These are phyloP conservation scores for Trichonephila clavipes DNA, from an alignment of 1,140 invertebrate species.

Conservation along the genomic window DNA sequence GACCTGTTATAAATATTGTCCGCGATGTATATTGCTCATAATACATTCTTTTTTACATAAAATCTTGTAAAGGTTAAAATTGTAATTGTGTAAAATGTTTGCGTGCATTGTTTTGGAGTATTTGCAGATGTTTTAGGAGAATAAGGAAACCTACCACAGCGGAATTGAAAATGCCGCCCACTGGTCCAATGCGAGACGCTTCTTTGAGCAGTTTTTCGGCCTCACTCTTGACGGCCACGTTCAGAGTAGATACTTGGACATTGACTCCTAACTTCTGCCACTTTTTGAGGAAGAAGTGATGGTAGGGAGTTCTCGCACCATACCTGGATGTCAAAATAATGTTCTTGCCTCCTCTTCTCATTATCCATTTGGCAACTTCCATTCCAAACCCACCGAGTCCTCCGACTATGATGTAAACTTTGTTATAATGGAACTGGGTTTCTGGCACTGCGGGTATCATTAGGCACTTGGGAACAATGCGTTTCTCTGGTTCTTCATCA, in stretches of 20 bases:
- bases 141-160: conserved; percentile 86
- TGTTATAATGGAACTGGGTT: conserved; percentile 80
- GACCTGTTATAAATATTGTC: too few species aligned
- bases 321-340: conserved; percentile 83
- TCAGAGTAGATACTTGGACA: conserved; percentile 87
- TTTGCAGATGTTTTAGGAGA: too few species aligned
- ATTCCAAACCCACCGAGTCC: conserved; percentile 85
- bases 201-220: conserved; percentile 87
- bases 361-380: conserved; percentile 83
- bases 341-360: conserved; percentile 82
- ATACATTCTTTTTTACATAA: too few species aligned
- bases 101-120: too few species aligned
- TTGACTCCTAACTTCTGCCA: conserved; percentile 87
- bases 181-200: conserved; percentile 86
- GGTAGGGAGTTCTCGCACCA: conserved; percentile 83
- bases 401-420: conserved; percentile 82
- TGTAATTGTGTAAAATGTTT: too few species aligned
- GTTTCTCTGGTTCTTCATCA: conserved; percentile 79
- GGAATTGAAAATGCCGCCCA: conserved; percentile 97
- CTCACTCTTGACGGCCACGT: conserved; percentile 85
- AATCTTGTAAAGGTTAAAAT: too few species aligned
- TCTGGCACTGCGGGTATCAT: conserved; percentile 80
- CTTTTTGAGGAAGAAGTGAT: conserved; percentile 80
- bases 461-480: conserved; percentile 78
- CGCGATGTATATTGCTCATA: too few species aligned